Evolutionary conservation across 2,113 vertebrate genomes (phyloP).

Genomic region (Rhinoptilus africanus): DNA sequence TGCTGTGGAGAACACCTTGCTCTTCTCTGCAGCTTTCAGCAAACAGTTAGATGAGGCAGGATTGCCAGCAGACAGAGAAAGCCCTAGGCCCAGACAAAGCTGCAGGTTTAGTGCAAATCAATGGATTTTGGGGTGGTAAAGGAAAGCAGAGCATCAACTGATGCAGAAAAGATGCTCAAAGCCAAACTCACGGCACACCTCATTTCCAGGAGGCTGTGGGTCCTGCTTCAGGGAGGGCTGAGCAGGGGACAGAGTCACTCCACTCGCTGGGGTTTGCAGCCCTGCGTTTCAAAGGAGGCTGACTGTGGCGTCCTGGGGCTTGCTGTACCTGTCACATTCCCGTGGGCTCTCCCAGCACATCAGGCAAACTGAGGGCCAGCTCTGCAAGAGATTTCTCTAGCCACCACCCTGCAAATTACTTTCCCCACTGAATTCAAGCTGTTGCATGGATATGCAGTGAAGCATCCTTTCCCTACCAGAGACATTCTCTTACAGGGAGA

Average conservation of each 20-base stretch:
- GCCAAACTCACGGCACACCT: not conserved
- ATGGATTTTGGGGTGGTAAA: not conserved
- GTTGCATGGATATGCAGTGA: fast-evolving
- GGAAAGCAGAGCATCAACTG: not conserved
- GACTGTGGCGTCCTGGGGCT: not conserved
- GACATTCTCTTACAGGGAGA: not conserved
- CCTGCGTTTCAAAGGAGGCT: not conserved
- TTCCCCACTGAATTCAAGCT: not conserved
- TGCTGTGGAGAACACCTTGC: not conserved
- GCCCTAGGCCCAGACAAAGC: not conserved
- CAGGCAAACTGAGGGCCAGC: not conserved
- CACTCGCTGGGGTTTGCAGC: not conserved
- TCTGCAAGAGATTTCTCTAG: not conserved
- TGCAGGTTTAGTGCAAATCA: not conserved
- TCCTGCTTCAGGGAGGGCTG: not conserved
- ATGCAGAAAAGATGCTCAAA: not conserved
- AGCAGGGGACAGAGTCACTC: not conserved
- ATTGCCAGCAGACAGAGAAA: not conserved
- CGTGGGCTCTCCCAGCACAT: not conserved
- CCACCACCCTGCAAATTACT: not conserved
- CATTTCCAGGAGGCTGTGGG: not conserved
- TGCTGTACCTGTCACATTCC: no score
- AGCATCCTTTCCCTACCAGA: not conserved
- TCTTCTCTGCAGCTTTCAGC: not conserved
- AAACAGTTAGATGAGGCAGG: not conserved